These are phyloP conservation scores for Agrochola litura DNA, from an alignment of 2,888 invertebrate species.

Conservation along the genomic window DNA sequence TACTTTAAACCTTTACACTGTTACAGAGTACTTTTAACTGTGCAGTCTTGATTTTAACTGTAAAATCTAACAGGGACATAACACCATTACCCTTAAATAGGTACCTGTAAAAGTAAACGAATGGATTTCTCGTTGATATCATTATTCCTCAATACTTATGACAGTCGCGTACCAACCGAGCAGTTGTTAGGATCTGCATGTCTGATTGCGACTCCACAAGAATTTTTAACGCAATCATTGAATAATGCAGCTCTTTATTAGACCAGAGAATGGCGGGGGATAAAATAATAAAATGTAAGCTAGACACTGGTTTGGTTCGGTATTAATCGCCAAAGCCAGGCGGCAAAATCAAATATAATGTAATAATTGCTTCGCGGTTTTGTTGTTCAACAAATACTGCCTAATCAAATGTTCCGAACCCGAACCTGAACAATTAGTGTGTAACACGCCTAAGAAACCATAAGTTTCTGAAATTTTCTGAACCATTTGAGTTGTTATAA, in stretches of 20 bases:
- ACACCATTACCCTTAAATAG: too few relatives aligned
- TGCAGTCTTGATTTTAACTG: neutral
- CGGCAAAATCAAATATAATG: neutral
- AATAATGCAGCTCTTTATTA: slow-evolving; percentile 42
- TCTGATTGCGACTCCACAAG: slow-evolving; percentile 38
- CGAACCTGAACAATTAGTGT: neutral
- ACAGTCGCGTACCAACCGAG: slow-evolving; percentile 35
- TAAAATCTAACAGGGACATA: neutral
- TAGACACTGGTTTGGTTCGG: neutral
- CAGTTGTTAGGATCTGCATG: slow-evolving; percentile 46
- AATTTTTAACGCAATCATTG: slow-evolving; percentile 43
- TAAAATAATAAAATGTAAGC: neutral
- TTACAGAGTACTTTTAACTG: neutral
- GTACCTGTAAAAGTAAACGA: slow-evolving; percentile 1
- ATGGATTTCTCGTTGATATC: neutral
- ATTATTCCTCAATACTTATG: slow-evolving; percentile 34
- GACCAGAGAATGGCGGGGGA: neutral
- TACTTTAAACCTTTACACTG: too few relatives aligned
- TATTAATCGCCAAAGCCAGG: neutral
- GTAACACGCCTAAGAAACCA: neutral
- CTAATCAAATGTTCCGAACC: neutral
- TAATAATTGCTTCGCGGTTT: neutral
- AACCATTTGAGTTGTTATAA: neutral
- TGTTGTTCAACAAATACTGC: neutral
- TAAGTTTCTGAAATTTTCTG: neutral